Percentiles rank a stretch among this genome's conserved stretches.
Conservation (phyloP, 2,113 vertebrate genomes). For the Petaurus breviceps region DNA sequence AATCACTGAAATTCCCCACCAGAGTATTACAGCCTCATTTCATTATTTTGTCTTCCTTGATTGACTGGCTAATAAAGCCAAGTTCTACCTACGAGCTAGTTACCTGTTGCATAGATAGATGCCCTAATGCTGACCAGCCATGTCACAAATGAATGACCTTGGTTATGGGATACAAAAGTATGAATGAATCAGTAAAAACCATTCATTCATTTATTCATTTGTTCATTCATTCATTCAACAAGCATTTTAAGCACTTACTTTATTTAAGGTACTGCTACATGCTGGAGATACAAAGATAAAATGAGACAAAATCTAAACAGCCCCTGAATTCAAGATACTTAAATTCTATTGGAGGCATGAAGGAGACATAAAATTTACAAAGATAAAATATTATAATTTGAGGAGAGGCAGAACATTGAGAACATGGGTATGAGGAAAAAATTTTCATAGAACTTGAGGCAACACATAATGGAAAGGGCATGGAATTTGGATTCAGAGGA, state of each 20-base stretch:
- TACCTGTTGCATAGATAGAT: neutral
- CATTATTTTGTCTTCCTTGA: constrained; percentile 13
- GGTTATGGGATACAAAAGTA: neutral
- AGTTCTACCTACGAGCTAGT: neutral
- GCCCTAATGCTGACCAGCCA: neutral
- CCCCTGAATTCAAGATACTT: neutral
- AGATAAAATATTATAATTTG: neutral
- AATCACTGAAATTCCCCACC: neutral
- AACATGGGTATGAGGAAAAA: neutral
- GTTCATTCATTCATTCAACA: neutral
- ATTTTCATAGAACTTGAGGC: neutral
- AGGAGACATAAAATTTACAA: neutral
- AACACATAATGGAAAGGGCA: neutral
- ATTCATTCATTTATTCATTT: neutral
- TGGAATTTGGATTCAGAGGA: no score
- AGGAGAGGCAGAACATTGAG: neutral
- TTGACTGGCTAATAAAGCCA: neutral
- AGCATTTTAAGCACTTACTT: neutral
- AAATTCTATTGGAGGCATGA: neutral
- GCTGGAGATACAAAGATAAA: neutral
- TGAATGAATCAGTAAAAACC: neutral
- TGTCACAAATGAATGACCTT: neutral
- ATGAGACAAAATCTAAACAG: neutral
- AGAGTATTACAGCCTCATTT: neutral
- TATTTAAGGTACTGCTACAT: neutral